Base-by-base conservation (phyloP, 2,888 invertebrate species). In the Ganaspis brasiliensis region DNA sequence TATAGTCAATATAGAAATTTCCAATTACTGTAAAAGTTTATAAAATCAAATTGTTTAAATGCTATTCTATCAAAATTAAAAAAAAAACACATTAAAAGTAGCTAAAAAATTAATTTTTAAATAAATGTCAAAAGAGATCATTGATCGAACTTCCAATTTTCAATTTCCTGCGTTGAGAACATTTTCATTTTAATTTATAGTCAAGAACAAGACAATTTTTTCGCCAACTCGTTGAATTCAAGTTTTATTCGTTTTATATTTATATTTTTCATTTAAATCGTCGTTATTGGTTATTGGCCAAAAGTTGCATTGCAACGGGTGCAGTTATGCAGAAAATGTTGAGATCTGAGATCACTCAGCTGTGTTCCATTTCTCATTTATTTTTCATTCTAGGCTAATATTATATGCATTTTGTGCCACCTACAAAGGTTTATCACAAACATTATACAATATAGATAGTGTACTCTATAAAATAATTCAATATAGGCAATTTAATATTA, bases 241-340 rank as follows among this genome's bases (percentile, higher is more conserved):
- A 56, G 5, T 24, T 24, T 24, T 24, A 63, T 37, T 24, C 19
- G 6, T 16, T 63, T 40, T 21, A 31, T 37, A 2, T 21, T 12
- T 63, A 35, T 40, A 63, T 14, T 21, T 63, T 37, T 40, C 19
- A 63, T 40, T 63, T 37, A 40, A 63, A 37, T 37, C 14, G 63
- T 63, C 37, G 12, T 37, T 40, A 63, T 63, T 63, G 63, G 63
- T 63, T 63, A 63, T 63, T 63, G 63, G 40, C 63, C 63, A 63
- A 40, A 40, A 63, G 37, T 40, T 40, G 14, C 40, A 40, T 19
- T 19, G 24, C 21, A 63, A 4, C 14, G 37, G 5, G 40, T 37
- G 40, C 21, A 40, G 14, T 40, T 16, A 40, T 21, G 40, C 14
- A 40, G 21, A 40, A 63, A 63, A 63, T 63, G 5, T 37, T 40